Base-by-base conservation (phyloP, 2,888 invertebrate species). In the Oligia latruncula region DNA sequence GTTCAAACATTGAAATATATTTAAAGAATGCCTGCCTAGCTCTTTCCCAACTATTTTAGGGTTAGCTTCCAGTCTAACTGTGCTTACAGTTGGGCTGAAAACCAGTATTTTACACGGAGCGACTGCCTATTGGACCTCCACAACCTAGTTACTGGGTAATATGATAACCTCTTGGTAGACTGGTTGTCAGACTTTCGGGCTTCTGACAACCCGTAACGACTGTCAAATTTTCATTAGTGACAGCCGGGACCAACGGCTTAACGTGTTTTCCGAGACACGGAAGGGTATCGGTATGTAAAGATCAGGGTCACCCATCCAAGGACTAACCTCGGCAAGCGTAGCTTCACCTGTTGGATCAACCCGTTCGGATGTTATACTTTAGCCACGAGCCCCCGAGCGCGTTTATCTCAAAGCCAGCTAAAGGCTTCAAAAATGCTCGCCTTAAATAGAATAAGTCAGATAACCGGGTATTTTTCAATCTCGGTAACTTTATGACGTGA, bases 401-500 rank as follows among this genome's bases (percentile, higher is more conserved):
- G 64, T 40, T 65, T 35, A 23, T 17, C 29, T 46, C 3, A 52
- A 78, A 78, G 4, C 29, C 6, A 17, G 1, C 55, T 23, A 17
- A 40, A 62, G 15, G 23, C 23, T 20, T 71, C 9, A 23, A 43
- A 71, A 71, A 23, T 17, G 17, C 23, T 49, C 8, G 4, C n/a
- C 60, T 52, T 58, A 82, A 73, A 74, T 58, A 23, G 49, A 65
- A 65, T 23, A 62, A 76, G 68, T 35, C 77, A 62, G 66, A 83
- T 67, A 78, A 74, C 23, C n/a, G 74, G 68, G 11, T 87, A 84
- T 60, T 71, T 84, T 85, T 77, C 64, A 85, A 87, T 79, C 80
- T 62, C 43, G 46, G n/a, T 65, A 86, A 71, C 70, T 76, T 74
- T 77, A 80, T 89, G 82, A 82, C 81, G 78, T 80, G 73, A 62